Evolutionary conservation across 1,140 invertebrate genomes (phyloP).

Genomic region (Aporrectodea caliginosa): DNA sequence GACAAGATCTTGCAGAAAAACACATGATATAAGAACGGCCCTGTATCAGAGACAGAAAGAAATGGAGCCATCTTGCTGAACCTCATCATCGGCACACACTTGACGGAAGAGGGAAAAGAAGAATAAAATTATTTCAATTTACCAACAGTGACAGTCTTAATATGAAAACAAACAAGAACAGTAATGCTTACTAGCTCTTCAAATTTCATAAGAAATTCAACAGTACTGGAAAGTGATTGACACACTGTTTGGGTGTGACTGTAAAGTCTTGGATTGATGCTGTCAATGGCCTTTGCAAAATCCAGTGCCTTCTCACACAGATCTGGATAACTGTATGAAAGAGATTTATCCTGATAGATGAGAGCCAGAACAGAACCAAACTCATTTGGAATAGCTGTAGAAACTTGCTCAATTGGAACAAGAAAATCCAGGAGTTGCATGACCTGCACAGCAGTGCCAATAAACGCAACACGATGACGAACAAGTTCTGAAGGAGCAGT

Average conservation of each 20-base stretch:
- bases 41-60: too few relatives aligned
- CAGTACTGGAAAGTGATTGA: slow-evolving; percentile 43
- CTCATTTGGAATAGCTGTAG: slow-evolving; percentile 35
- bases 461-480: slow-evolving; percentile 43
- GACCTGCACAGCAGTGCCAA: slow-evolving; percentile 41
- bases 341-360: slow-evolving; percentile 37
- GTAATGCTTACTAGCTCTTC: slow-evolving; percentile 16
- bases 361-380: slow-evolving; percentile 35
- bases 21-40: too few relatives aligned
- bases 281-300: slow-evolving; percentile 36
- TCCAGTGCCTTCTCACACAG: slow-evolving; percentile 36
- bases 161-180: too few relatives aligned
- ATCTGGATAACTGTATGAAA: slow-evolving; percentile 39
- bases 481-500: slow-evolving; percentile 33
- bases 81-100: too few relatives aligned
- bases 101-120: too few relatives aligned
- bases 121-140: too few relatives aligned
- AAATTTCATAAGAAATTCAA: slow-evolving; percentile 39
- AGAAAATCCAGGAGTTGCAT: slow-evolving; percentile 40
- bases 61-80: too few relatives aligned
- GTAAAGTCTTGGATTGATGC: slow-evolving; percentile 36
- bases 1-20: too few relatives aligned
- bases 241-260: slow-evolving; percentile 35
- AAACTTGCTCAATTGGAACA: slow-evolving; percentile 45
- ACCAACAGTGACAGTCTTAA: too few relatives aligned